phyloP scores from a whole-genome alignment of 2,888 invertebrate species.

The Leucophora obtusa region DNA sequence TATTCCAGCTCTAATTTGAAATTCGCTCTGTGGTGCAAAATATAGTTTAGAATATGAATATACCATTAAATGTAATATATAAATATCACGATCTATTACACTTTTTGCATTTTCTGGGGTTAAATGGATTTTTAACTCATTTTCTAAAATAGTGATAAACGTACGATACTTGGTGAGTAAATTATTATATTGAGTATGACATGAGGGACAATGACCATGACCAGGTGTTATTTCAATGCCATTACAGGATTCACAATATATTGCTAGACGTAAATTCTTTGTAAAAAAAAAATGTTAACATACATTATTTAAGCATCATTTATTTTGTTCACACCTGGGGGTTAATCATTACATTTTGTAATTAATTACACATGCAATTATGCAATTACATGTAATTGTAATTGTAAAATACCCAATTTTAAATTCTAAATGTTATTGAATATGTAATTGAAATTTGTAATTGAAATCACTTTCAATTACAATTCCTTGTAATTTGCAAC shows the following conservation, averaged over 20 bases:
- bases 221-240: conserved; percentile 55
- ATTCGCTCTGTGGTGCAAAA: conserved; percentile 65
- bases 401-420: no score
- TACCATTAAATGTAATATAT: conserved; percentile 65
- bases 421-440: no score
- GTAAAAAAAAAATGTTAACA: conserved; percentile 2
- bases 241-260: conserved; percentile 63
- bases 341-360: no score
- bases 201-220: conserved; percentile 57
- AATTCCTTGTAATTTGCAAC: no score
- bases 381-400: no score
- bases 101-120: conserved; percentile 16
- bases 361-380: no score
- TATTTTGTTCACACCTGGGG: no score
- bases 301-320: no score
- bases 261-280: conserved; percentile 61
- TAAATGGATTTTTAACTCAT: conserved; percentile 52
- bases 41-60: conserved; percentile 58
- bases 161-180: conserved; percentile 59
- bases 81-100: conserved; percentile 57
- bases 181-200: conserved; percentile 54
- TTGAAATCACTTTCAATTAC: no score
- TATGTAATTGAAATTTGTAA: no score
- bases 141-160: conserved; percentile 53
- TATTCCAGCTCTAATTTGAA: conserved; percentile 63